A percentile compares a stretch with the other conserved stretches of the same genome.
phyloP scores from a whole-genome alignment of 2,113 vertebrate species.

The Corythornis cristatus region DNA sequence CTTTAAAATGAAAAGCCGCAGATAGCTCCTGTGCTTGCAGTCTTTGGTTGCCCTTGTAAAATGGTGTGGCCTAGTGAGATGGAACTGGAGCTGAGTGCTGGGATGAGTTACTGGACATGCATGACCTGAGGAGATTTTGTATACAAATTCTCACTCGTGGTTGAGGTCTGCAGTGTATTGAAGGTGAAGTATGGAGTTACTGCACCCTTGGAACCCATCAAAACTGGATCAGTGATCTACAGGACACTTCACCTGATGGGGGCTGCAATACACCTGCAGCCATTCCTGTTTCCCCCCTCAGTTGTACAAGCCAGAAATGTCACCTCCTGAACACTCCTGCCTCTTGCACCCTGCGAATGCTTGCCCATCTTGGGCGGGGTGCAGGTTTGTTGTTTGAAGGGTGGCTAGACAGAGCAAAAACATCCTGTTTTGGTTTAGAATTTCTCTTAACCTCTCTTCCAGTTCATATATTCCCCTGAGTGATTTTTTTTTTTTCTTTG shows the following conservation, averaged over 20 bases:
- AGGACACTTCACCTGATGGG: fast-evolving
- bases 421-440: constrained; percentile 57
- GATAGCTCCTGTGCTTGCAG: background rate
- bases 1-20: background rate
- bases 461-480: background rate
- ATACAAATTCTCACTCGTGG: fast-evolving
- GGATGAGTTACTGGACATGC: background rate
- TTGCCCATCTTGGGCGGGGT: fast-evolving
- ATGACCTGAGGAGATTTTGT: no score
- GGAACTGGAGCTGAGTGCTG: fast-evolving
- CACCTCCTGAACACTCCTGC: fast-evolving
- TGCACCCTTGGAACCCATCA: background rate
- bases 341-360: fast-evolving
- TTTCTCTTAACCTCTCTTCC: background rate
- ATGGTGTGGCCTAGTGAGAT: fast-evolving
- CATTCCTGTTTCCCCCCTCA: fast-evolving
- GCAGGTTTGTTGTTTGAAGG: background rate
- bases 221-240: fast-evolving
- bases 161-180: background rate
- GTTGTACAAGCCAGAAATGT: fast-evolving
- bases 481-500: background rate
- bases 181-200: background rate
- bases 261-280: background rate
- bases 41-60: background rate
- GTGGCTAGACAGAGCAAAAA: constrained; percentile 15